Base-by-base conservation (phyloP, 53 echinoderm and acorn worm species). In the Echinarachnius parma region DNA sequence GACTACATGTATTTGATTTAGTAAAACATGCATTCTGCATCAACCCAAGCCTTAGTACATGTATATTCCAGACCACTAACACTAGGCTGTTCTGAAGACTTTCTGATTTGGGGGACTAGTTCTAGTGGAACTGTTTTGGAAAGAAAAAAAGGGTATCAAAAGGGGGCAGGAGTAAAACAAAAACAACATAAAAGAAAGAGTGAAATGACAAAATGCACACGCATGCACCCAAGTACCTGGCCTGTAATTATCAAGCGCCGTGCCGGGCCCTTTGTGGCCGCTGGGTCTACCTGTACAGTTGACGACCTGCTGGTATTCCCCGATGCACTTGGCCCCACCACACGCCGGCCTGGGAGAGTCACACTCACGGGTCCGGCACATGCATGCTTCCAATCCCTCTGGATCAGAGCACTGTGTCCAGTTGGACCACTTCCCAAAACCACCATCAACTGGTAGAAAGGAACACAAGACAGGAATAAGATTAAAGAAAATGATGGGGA, bases 221-320 rank as follows among this genome's bases (percentile, higher is more conserved):
- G 18, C 66, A 66, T 66, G 66, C 66, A 66, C 48, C 34, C 66
- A 66, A 66, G 54, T 70, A 70, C 70, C 70, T 70, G 70, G 70
- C 34, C 70, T 35, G 42, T 70, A 70, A 66, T 48, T 66, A 54
- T 54, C 54, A 54, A 70, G 34, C 16, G 70, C 53, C 70, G 70
- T 70, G 70, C 70, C 42, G n/a, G 70, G 53, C 44, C 63, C 63
- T 5, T 21, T 15, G 15, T 62, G 63, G 48, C 66, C 48, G 21
- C 61, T 71, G 61, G 55, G 49, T 69, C 80, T 85, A 82, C 83
- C 86, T 85, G 91, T 75, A 81, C 96, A 96, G 84, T 96, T 96
- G 61, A 78, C 66, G 15, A 96, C 96, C 55, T 96, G 87, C 32
- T 91, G 79, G n/a, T 75, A 80, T 42, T 91, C 87, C 15, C 88